A percentile compares a stretch with the other conserved stretches of the same genome.
Conservation (phyloP, 2,888 invertebrate species). For the Pasiphila rectangulata region DNA sequence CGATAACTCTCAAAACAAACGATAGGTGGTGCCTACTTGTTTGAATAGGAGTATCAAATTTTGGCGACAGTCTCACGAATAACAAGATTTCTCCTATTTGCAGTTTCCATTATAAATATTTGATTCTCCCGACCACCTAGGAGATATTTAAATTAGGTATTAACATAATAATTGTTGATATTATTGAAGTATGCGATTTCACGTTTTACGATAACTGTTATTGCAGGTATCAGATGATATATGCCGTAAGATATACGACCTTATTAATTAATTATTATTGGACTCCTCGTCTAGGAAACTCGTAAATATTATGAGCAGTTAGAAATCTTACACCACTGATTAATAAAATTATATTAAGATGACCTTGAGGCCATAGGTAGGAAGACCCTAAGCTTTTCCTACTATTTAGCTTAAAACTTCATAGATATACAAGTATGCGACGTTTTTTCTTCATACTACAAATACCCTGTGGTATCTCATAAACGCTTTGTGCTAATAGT, state of each 20-base stretch:
- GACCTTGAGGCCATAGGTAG: too few relatives aligned
- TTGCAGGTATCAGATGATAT: conserved; percentile 13
- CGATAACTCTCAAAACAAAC: background rate
- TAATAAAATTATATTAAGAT: too few relatives aligned
- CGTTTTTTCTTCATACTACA: too few relatives aligned
- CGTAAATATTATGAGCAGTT: background rate
- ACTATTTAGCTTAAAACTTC: too few relatives aligned
- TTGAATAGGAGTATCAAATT: conserved; percentile 12
- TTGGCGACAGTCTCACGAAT: conserved; percentile 14
- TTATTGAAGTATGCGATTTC: conserved; percentile 21
- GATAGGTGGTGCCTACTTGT: too few relatives aligned
- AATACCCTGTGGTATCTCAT: too few relatives aligned
- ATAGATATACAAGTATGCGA: too few relatives aligned
- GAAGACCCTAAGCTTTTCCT: too few relatives aligned
- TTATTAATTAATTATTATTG: conserved; percentile 8
- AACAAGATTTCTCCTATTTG: conserved; percentile 20
- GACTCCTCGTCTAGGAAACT: background rate
- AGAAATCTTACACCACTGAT: too few relatives aligned
- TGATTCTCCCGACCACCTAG: conserved; percentile 16
- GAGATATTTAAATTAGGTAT: conserved; percentile 22
- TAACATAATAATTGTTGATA: conserved; percentile 15
- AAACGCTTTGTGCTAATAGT: too few relatives aligned
- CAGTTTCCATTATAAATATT: conserved; percentile 11
- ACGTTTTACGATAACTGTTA: conserved; percentile 18
- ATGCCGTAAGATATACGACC: conserved; percentile 5